Evolutionary conservation across 1,140 invertebrate species (phyloP).

Genomic region (Ceratina australensis): DNA sequence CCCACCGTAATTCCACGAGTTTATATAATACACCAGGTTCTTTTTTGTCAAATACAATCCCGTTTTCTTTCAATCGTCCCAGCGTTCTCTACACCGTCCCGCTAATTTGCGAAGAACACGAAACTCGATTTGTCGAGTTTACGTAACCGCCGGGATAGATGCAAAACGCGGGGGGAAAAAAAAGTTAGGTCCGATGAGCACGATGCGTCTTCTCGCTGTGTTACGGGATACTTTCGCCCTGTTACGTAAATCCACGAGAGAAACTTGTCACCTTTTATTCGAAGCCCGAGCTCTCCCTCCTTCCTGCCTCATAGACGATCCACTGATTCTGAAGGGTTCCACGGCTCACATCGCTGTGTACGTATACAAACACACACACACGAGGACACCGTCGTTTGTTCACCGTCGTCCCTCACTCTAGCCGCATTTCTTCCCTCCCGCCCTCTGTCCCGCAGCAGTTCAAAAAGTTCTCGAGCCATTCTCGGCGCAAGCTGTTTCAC

Average conservation of each 20-base stretch:
- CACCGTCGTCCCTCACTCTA: slow-evolving; percentile 30
- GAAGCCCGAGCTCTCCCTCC: neutral
- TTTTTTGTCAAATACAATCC: neutral
- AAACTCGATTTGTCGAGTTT: slow-evolving; percentile 3
- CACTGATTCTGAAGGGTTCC: slow-evolving; percentile 1
- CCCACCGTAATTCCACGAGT: too few species aligned
- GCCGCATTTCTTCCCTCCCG: slow-evolving; percentile 35
- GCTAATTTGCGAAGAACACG: slow-evolving; percentile 12
- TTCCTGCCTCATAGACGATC: slow-evolving; percentile 12
- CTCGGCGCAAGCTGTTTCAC: slow-evolving; percentile 78
- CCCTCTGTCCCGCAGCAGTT: slow-evolving; percentile 56
- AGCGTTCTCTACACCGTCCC: too few species aligned
- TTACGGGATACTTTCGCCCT: neutral
- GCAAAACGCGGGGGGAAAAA: neutral
- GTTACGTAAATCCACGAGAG: slow-evolving; percentile 37
- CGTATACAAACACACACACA: slow-evolving; percentile 7
- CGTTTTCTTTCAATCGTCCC: neutral
- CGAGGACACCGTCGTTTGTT: slow-evolving; percentile 25
- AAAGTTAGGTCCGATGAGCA: neutral
- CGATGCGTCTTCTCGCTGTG: neutral
- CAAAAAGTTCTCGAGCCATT: slow-evolving; percentile 78
- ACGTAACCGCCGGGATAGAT: neutral
- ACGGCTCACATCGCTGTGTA: neutral
- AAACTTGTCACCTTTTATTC: slow-evolving; percentile 39
- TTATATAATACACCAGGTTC: neutral